These are phyloP conservation scores for Zaprionus capensis DNA, from an alignment of 1,140 invertebrate genomes.

Conservation along the genomic window DNA sequence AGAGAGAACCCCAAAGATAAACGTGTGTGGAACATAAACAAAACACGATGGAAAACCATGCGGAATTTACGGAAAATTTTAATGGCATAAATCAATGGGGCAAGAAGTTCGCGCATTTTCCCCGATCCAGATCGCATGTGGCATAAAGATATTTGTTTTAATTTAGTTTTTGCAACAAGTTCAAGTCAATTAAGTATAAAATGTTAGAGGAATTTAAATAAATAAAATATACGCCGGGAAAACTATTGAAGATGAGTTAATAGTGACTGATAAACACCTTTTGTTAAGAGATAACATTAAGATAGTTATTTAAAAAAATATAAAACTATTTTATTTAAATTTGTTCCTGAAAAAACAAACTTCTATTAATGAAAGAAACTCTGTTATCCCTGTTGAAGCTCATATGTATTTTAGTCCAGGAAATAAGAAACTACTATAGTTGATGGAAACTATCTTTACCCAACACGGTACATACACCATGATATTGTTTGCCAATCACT, in stretches of 20 bases:
- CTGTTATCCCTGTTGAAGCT: no score
- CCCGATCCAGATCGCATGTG: neutral
- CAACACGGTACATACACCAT: no score
- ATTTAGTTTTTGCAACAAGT: constrained; percentile 19
- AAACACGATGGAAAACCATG: constrained; percentile 13
- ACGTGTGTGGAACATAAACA: constrained; percentile 31
- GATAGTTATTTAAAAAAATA: no score
- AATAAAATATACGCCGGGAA: neutral
- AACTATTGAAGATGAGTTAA: neutral
- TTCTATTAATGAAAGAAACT: no score
- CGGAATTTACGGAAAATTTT: constrained; percentile 23
- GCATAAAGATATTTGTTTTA: neutral
- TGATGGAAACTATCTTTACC: no score
- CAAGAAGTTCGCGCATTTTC: constrained; percentile 5
- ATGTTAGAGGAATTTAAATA: neutral
- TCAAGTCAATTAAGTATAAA: constrained; percentile 10
- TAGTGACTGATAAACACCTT: neutral
- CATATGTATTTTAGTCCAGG: no score
- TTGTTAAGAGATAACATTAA: no score
- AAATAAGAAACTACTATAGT: no score
- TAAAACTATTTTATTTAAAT: no score
- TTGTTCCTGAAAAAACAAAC: no score
- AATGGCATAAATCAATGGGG: constrained; percentile 15
- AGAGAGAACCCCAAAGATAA: constrained; percentile 1
- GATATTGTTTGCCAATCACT: no score